Conservation (phyloP, 92 coral and sea anemone genomes). For the Phymanthus crucifer region DNA sequence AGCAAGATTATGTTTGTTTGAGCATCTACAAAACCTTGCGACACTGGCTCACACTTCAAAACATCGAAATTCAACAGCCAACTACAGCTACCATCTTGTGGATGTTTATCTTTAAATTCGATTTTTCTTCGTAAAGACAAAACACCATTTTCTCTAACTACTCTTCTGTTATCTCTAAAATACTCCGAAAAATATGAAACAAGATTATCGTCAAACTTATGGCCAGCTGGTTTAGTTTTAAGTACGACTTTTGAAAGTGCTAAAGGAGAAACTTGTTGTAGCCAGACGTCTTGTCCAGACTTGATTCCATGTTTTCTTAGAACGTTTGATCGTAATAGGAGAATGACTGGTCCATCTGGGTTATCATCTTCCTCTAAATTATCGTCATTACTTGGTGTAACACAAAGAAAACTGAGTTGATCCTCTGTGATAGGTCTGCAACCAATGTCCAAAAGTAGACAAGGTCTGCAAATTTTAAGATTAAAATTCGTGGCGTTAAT, state of each 20-base stretch:
- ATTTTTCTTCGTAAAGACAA: conserved; percentile 1
- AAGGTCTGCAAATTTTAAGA: too few species aligned
- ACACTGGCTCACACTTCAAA: conserved; percentile 62
- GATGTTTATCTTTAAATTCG: background rate
- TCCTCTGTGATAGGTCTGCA: conserved; percentile 1
- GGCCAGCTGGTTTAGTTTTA: conserved; percentile 40
- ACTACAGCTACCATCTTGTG: background rate
- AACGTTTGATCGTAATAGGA: conserved; percentile 21
- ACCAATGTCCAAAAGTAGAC: conserved; percentile 7
- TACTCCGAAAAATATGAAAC: conserved; percentile 19
- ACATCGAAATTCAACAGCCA: conserved; percentile 10
- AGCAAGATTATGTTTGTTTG: conserved; percentile 24
- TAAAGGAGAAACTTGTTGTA: conserved; percentile 34
- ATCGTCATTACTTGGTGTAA: conserved; percentile 8
- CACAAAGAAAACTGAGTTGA: conserved; percentile 30
- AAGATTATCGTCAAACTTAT: conserved; percentile 7
- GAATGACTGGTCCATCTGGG: conserved; percentile 4
- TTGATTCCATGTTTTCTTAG: conserved; percentile 18
- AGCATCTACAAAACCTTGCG: conserved; percentile 46
- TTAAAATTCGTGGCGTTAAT: background rate
- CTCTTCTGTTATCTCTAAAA: conserved; percentile 21
- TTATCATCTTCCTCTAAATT: conserved; percentile 16
- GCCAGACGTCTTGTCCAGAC: conserved; percentile 36
- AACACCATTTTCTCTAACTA: conserved; percentile 36
- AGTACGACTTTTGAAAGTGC: conserved; percentile 55